Conservation (phyloP, 1,140 invertebrate genomes). For the Ladona fulva region DNA sequence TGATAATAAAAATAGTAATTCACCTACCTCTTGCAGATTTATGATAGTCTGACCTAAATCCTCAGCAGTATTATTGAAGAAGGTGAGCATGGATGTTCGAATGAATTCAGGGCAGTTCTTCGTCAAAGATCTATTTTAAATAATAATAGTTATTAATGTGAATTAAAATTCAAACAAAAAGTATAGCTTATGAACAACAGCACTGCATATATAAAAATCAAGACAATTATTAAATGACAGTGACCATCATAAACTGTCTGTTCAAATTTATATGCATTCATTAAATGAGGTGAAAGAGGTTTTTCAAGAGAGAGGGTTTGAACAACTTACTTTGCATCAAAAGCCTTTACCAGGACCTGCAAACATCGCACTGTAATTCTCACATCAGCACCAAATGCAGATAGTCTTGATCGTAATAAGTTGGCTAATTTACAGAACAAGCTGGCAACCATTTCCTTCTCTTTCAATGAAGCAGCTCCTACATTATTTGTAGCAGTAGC, state of each 20-base stretch:
- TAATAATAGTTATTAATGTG: background rate
- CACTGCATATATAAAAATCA: background rate
- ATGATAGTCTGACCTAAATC: constrained; percentile 91
- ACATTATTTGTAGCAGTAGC: constrained; percentile 84
- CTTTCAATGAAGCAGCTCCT: constrained; percentile 91
- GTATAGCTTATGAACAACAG: background rate
- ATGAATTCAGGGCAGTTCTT: constrained; percentile 99
- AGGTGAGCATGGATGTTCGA: constrained; percentile 94
- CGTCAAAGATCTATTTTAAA: constrained; percentile 66
- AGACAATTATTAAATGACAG: background rate
- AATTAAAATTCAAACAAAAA: background rate
- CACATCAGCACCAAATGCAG: constrained; percentile 94
- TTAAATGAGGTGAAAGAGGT: too few species aligned
- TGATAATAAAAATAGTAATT: background rate
- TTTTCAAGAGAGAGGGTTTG: background rate
- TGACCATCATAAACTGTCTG: too few species aligned
- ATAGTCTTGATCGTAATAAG: constrained; percentile 78
- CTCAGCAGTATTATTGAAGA: constrained; percentile 98
- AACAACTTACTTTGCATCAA: constrained; percentile 71
- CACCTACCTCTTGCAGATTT: constrained; percentile 76
- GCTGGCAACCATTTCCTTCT: constrained; percentile 98
- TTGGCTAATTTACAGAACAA: constrained; percentile 95
- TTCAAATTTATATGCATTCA: too few species aligned
- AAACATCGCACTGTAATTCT: constrained; percentile 93
- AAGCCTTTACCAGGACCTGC: constrained; percentile 88